A percentile compares a stretch with the other conserved stretches of the same genome.
Evolutionary conservation across 2,888 invertebrate genomes (phyloP).

Genomic region (Rhingia campestris): DNA sequence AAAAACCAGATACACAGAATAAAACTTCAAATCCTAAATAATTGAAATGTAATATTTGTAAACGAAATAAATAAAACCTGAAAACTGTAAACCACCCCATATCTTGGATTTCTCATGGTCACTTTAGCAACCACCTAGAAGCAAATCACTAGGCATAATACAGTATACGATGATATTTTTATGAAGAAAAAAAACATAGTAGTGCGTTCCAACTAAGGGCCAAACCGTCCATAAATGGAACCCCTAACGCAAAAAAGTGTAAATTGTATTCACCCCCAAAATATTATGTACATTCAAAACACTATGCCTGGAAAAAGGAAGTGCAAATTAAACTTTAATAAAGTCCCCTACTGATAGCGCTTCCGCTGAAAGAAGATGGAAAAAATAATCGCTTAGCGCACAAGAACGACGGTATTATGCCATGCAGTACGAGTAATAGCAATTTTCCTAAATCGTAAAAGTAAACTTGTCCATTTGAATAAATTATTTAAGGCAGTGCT

Average conservation of each 20-base stretch:
- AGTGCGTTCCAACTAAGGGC: conserved; percentile 23
- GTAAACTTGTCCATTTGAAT: conserved; percentile 71
- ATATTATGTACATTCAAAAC: not conserved
- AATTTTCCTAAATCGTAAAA: conserved; percentile 70
- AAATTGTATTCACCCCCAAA: conserved; percentile 35
- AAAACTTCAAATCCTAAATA: too few species aligned
- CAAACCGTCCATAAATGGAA: conserved; percentile 20
- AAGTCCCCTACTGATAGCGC: conserved; percentile 18
- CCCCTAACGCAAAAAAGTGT: conserved; percentile 59
- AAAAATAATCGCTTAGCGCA: not conserved
- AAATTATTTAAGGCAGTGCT: conserved; percentile 54
- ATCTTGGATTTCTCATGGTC: too few species aligned
- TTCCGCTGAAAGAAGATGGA: conserved; percentile 4
- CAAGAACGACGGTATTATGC: conserved; percentile 2
- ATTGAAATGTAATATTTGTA: too few species aligned
- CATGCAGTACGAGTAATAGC: conserved; percentile 44
- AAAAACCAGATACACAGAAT: too few species aligned
- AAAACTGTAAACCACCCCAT: too few species aligned
- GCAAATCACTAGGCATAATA: not conserved
- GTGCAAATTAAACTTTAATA: conserved; percentile 66
- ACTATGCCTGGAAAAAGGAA: conserved; percentile 37
- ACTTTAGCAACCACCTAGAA: too few species aligned
- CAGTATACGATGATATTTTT: not conserved
- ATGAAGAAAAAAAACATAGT: too few species aligned
- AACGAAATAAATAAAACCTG: too few species aligned